Evolutionary conservation across 2,888 invertebrate species (phyloP).

Genomic region (Dione vanillae): DNA sequence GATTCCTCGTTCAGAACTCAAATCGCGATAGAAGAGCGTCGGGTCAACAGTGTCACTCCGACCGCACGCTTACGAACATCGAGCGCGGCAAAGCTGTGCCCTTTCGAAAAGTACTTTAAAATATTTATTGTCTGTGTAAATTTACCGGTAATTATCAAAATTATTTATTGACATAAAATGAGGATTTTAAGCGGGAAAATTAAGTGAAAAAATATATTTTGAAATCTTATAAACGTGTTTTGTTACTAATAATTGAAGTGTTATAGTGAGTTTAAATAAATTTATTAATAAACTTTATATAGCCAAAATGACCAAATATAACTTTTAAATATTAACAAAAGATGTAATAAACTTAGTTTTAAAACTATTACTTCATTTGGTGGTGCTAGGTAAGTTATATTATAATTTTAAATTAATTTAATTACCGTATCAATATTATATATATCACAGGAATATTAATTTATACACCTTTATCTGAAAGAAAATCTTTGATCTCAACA

Average conservation of each 20-base stretch:
- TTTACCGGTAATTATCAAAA: constrained; percentile 3
- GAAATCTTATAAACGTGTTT: not conserved
- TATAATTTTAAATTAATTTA: not conserved
- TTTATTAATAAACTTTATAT: not conserved
- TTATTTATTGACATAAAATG: not conserved
- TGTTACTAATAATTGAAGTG: constrained; percentile 6
- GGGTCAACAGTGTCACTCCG: constrained; percentile 46
- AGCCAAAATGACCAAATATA: constrained; percentile 1
- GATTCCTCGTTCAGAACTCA: constrained; percentile 41
- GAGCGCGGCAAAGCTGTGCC: constrained; percentile 30
- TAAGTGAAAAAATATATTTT: not conserved
- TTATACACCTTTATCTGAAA: too few relatives aligned
- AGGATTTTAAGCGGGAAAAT: not conserved
- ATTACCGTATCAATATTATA: not conserved
- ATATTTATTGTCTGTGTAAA: constrained; percentile 25
- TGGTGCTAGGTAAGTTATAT: constrained; percentile 24
- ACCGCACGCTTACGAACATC: constrained; percentile 41
- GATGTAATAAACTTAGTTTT: constrained; percentile 8
- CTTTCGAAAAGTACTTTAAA: constrained; percentile 12
- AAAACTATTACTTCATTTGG: constrained; percentile 3
- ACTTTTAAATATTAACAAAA: not conserved
- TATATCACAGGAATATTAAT: not conserved
- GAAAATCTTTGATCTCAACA: too few relatives aligned
- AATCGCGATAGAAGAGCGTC: constrained; percentile 47
- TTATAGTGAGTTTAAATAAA: constrained; percentile 16